Evolutionary conservation across 1,140 invertebrate species (phyloP).

Genomic region (Chymomyza costata): DNA sequence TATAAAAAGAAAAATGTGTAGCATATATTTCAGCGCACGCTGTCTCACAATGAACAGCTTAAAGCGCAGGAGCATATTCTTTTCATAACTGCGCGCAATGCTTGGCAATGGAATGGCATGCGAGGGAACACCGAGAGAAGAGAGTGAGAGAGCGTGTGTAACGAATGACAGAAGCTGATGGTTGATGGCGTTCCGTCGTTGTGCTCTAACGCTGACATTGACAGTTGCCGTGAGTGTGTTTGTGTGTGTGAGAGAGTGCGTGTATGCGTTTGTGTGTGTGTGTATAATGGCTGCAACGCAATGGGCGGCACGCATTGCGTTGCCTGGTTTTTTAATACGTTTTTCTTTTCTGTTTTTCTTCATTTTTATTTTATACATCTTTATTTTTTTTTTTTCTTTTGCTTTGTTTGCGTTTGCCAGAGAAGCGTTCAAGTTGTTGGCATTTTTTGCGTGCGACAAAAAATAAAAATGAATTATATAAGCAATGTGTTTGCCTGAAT

Average conservation of each 20-base stretch:
- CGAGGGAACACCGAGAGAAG: not conserved
- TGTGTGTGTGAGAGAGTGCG: slow-evolving; percentile 1
- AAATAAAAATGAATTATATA: slow-evolving; percentile 46
- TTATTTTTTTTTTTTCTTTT: not conserved
- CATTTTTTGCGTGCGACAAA: slow-evolving; percentile 37
- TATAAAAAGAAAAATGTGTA: too few species aligned
- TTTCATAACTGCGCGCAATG: too few species aligned
- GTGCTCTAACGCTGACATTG: slow-evolving; percentile 1
- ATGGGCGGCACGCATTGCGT: too few species aligned
- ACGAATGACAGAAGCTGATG: slow-evolving; percentile 28
- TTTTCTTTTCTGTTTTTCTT: not conserved
- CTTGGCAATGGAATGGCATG: not conserved
- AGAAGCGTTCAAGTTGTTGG: slow-evolving; percentile 40
- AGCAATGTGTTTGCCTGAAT: slow-evolving; percentile 35
- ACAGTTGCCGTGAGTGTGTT: slow-evolving; percentile 1
- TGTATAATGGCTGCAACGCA: not conserved
- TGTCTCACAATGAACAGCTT: too few species aligned
- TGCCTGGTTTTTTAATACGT: slow-evolving; percentile 12
- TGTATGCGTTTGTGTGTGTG: not conserved
- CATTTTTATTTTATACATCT: not conserved
- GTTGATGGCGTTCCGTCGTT: not conserved
- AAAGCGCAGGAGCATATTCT: too few species aligned
- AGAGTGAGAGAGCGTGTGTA: slow-evolving; percentile 4
- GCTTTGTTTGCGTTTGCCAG: slow-evolving; percentile 39
- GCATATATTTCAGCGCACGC: too few species aligned